These are phyloP conservation scores for Epinotia bilunana DNA, from an alignment of 2,888 invertebrate species.

Conservation along the genomic window DNA sequence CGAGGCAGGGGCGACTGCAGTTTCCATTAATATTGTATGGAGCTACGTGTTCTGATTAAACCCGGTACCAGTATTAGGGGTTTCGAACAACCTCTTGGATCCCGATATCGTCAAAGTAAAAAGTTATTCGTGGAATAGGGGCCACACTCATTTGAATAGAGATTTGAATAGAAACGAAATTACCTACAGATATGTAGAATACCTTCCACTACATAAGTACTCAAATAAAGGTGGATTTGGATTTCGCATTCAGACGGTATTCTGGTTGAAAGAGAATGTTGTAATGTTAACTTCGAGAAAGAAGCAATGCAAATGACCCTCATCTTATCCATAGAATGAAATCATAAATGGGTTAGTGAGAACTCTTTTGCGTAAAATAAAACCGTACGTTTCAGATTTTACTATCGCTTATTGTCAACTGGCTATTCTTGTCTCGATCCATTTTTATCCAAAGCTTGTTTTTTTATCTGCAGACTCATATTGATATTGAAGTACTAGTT, in stretches of 20 bases:
- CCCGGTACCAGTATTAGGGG: constrained; percentile 55
- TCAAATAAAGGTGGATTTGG: not conserved
- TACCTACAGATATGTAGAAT: constrained; percentile 10
- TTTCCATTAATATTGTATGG: constrained; percentile 80
- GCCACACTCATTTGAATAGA: not conserved
- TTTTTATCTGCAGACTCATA: not conserved
- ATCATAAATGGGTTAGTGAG: too few relatives aligned
- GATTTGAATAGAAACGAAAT: constrained; percentile 18
- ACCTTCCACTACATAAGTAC: not conserved
- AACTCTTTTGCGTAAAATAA: not conserved
- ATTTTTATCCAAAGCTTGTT: not conserved
- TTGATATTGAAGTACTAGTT: not conserved
- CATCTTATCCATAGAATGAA: too few relatives aligned
- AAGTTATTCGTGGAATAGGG: constrained; percentile 23
- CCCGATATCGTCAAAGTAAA: constrained; percentile 28
- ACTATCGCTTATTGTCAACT: not conserved
- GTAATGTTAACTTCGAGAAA: too few relatives aligned
- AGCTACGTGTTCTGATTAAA: constrained; percentile 76
- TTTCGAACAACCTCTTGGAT: constrained; percentile 37
- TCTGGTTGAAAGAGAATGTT: not conserved
- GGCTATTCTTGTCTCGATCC: not conserved
- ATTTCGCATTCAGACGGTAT: not conserved
- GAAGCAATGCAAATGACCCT: too few relatives aligned
- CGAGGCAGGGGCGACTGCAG: constrained; percentile 65
- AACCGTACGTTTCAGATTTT: not conserved